phyloP scores from a whole-genome alignment of 2,797 vertebrate genomes.

The Morus bassanus region DNA sequence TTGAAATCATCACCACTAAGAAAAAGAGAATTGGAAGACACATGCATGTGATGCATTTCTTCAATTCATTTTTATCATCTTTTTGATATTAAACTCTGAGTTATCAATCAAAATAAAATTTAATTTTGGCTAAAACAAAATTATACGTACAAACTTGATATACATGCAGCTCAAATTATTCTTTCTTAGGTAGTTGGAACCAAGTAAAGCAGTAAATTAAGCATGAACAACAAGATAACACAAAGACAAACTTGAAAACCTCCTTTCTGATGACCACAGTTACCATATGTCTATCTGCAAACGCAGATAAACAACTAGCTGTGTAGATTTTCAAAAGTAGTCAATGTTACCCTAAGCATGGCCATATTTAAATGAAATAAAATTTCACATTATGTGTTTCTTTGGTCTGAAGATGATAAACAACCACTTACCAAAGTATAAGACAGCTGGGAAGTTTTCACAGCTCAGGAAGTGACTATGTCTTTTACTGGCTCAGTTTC shows the following conservation, averaged over 20 bases:
- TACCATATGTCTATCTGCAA: neutral
- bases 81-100: neutral
- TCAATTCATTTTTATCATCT: neutral
- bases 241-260: neutral
- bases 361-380: neutral
- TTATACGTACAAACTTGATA: neutral
- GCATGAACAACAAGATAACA: neutral
- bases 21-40: slow-evolving; percentile 9
- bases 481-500: neutral
- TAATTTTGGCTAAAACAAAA: neutral
- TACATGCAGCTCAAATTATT: neutral
- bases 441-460: neutral
- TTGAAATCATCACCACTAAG: neutral
- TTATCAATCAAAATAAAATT: neutral
- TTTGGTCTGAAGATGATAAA: neutral
- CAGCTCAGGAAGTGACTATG: neutral
- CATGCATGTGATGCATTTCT: neutral
- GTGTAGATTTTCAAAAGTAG: neutral
- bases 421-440: neutral
- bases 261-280: neutral
- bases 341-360: neutral
- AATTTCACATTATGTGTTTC: neutral
- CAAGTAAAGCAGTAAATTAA: neutral
- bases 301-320: neutral
- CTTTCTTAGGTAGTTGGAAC: neutral